phyloP scores from a whole-genome alignment of 2,888 invertebrate genomes.

The Habroteleia sp. region DNA sequence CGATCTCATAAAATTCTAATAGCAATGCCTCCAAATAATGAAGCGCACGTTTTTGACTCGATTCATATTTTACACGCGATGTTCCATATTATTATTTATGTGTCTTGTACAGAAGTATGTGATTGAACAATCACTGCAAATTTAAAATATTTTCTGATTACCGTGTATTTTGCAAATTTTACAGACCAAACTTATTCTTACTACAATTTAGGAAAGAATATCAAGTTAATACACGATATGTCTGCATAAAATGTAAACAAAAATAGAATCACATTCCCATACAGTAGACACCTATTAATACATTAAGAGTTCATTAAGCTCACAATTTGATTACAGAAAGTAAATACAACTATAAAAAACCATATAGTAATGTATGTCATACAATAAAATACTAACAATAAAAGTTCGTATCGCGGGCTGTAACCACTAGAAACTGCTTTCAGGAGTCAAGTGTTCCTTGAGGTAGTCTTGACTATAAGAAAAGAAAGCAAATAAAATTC shows the following conservation, averaged over 20 bases:
- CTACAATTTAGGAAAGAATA: too few species aligned
- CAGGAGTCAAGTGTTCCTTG: slow-evolving; percentile 60
- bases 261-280: too few species aligned
- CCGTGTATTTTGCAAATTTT: too few species aligned
- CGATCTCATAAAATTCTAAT: slow-evolving; percentile 59
- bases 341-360: slow-evolving; percentile 22
- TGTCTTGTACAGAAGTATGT: background rate
- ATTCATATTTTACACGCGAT: too few species aligned
- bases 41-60: slow-evolving; percentile 25
- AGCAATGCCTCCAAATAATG: slow-evolving; percentile 30
- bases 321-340: slow-evolving; percentile 12
- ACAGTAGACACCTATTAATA: slow-evolving; percentile 10
- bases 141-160: too few species aligned
- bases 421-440: slow-evolving; percentile 61
- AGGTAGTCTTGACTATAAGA: slow-evolving; percentile 52
- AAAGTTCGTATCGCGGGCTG: slow-evolving; percentile 62
- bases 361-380: slow-evolving; percentile 41
- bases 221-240: too few species aligned
- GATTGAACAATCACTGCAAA: background rate
- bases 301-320: slow-evolving; percentile 12
- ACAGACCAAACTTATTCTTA: too few species aligned
- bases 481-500: slow-evolving; percentile 58
- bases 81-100: too few species aligned
- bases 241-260: too few species aligned
- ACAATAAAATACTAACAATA: slow-evolving; percentile 58